Evolutionary conservation across 2,113 vertebrate genomes (phyloP), one percentile per base, ranked within the genome.

Genomic region (Petaurus breviceps): DNA sequence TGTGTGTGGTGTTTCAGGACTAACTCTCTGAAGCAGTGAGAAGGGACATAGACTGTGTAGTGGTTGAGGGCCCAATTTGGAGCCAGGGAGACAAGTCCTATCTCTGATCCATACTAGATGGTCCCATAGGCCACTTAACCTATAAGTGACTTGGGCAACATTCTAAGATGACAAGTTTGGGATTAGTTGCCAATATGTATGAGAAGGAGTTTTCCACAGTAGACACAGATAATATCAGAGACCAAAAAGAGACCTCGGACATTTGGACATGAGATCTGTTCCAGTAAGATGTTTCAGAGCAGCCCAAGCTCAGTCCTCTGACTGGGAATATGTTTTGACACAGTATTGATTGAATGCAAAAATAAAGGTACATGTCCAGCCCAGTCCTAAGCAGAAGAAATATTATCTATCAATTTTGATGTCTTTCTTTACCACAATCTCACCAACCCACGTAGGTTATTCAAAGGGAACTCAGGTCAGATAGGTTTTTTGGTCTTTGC

Each of bases 381-480:
- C 31, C 54, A 95, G 61, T 61, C 31, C 54, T 90, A 95, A 97
- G 95, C 92, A 96, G 54, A 95, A 92, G 91, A 43, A 22, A 1
- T 91, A 84, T 54, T 89, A 54, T 96, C 93, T 95, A 95, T 96
- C 97, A 93, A 50, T 57, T 96, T 95, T 96, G 89, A 96, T 97
- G 91, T 97, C 92, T 96, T 95, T 90, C 97, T 95, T 91, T 94
- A 92, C 52, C 84, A 47, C 95, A 43, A 0, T 94, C 91, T 92
- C 89, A 94, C 51, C 53, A 97, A 92, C 94, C 97, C 95, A 93
- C 94, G 92, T 52, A 96, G 46, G 61, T 92, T 97, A 95, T 97
- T 95, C 94, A 91, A 96, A 93, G 89, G 93, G 95, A 96, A 95
- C 93, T 93, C 26, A 19, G 91, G 96, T 89, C 95, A 98, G 93